A percentile compares a stretch with the other conserved stretches of the same genome.
Evolutionary conservation across 2,797 vertebrate species (phyloP).

Genomic region (Myiotriccus ornatus): DNA sequence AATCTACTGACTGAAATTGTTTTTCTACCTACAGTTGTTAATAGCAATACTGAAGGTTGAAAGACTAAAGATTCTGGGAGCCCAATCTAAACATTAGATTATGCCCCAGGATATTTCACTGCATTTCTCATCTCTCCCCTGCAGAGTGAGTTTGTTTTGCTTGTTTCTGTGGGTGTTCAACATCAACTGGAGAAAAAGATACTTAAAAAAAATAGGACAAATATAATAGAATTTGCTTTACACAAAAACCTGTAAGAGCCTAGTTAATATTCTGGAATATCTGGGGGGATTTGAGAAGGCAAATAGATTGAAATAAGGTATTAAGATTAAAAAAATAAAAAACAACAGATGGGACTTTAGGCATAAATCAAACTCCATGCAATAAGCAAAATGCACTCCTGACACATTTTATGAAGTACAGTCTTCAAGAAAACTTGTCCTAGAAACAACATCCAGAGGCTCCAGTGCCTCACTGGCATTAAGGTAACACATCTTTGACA

Average conservation of each 20-base stretch:
- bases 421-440: background rate
- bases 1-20: background rate
- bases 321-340: slow-evolving; percentile 53
- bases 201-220: background rate
- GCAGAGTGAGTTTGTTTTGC: slow-evolving; percentile 26
- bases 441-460: background rate
- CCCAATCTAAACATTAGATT: slow-evolving; percentile 36
- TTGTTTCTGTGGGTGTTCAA: slow-evolving; percentile 35
- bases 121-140: slow-evolving; percentile 23
- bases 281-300: background rate
- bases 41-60: background rate
- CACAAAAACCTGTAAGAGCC: slow-evolving; percentile 17
- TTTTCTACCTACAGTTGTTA: background rate
- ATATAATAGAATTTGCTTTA: slow-evolving; percentile 24
- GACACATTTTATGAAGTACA: background rate
- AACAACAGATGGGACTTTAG: slow-evolving; percentile 45
- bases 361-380: background rate
- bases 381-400: background rate
- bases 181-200: background rate
- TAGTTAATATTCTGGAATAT: slow-evolving; percentile 25
- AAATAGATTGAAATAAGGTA: slow-evolving; percentile 49
- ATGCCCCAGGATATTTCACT: background rate
- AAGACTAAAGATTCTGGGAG: slow-evolving; percentile 5
- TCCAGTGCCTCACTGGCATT: background rate
- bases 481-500: background rate